Evolutionary conservation across 1,140 invertebrate species (phyloP).

Genomic region (Frieseomelitta varia): DNA sequence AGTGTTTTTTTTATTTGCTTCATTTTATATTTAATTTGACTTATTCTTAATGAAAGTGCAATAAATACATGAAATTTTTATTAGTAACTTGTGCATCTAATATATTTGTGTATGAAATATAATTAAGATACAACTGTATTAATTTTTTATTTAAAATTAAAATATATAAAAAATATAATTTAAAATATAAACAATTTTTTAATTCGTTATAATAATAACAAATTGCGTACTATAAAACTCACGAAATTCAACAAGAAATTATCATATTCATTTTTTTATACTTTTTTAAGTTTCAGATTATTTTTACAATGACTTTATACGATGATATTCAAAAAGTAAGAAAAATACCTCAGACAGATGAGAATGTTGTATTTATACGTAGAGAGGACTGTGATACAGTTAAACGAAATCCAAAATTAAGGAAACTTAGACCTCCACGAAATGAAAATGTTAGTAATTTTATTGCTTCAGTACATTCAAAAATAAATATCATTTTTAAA

Average conservation of each 20-base stretch:
- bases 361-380: slow-evolving; percentile 20
- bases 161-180: too few species aligned
- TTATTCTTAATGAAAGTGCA: too few species aligned
- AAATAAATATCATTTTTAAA: background rate
- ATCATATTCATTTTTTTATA: background rate
- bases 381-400: background rate
- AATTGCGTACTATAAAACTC: background rate
- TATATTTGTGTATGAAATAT: too few species aligned
- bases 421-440: slow-evolving; percentile 2
- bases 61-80: too few species aligned
- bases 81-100: background rate
- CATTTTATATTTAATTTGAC: too few species aligned
- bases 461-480: background rate
- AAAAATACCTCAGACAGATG: background rate
- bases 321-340: slow-evolving; percentile 39
- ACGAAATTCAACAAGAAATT: background rate
- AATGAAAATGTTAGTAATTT: slow-evolving; percentile 43
- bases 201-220: background rate
- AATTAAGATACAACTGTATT: too few species aligned
- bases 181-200: background rate
- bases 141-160: background rate
- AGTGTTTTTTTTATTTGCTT: background rate
- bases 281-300: background rate
- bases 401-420: slow-evolving; percentile 29
- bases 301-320: slow-evolving; percentile 35